Base-by-base conservation (phyloP, 2,797 vertebrate genomes). In the Myoxocephalus aenaeus region DNA sequence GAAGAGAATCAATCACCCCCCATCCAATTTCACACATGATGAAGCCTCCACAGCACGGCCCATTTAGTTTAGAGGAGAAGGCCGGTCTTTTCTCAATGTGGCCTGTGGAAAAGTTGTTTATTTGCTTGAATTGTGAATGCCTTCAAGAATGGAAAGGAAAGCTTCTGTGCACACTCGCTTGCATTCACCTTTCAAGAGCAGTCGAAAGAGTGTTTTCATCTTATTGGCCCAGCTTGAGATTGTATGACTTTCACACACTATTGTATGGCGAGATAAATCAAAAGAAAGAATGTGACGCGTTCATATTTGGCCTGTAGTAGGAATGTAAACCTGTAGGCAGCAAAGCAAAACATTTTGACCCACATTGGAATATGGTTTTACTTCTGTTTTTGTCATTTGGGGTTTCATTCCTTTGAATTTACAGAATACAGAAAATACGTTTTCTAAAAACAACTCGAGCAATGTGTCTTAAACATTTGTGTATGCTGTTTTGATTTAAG, bases 1-100 rank as follows among this genome's bases (percentile, higher is more conserved):
- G 58, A 79, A 65, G 54, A 80, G 79, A 65, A 84, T 87, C 74
- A 73, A 57, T 90, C 70, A 73, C 36, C 81, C 63, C 42, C 53
- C 40, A 61, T 88, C 71, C 74, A 83, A 87, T 89, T 92, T 89
- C 85, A 87, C 87, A 87, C 83, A 79, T 76, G 82, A 84, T 38
- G 54, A 88, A 70, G 36, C 59, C 34, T 75, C 34, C 10, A 18
- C 44, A 13, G 62, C 40, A 12, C 15, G 0, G 67, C 69, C 1
- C n/a, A 54, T 83, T 90, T 86, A 75, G 64, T 81, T 71, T 38
- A 57, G 64, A 67, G 34, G 57, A 67, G 50, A 81, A 34, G 38
- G 64, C 38, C 15, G 36, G 29, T 20, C 34, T 58, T 70, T n/a
- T 79, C 54, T 82, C 2, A 0, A 18, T 40, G 27, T 74, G 15